phyloP scores from a whole-genome alignment of 2,113 vertebrate species.

The Crotalus tigris region DNA sequence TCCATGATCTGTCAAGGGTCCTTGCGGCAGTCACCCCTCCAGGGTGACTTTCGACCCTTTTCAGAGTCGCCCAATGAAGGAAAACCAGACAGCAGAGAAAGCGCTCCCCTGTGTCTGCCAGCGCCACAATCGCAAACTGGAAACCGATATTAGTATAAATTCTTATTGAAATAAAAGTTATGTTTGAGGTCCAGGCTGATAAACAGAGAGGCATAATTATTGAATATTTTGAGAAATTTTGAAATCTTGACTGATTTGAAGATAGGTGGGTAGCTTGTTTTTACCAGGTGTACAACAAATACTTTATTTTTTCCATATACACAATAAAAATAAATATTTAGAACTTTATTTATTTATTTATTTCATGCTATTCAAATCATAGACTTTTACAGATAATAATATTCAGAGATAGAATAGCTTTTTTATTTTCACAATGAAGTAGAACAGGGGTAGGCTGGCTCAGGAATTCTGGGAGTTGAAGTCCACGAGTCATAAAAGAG shows the following conservation, averaged over 20 bases:
- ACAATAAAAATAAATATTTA: background rate
- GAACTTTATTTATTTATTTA: background rate
- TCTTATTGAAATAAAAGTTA: fast-evolving
- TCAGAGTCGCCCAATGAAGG: too few relatives aligned
- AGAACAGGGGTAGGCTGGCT: background rate
- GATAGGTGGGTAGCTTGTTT: background rate
- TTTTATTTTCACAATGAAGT: background rate
- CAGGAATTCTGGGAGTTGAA: too few relatives aligned
- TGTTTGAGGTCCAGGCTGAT: slow-evolving; percentile 12
- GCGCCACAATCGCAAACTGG: too few relatives aligned
- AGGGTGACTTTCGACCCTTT: too few relatives aligned
- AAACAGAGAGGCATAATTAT: background rate
- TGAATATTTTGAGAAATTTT: background rate
- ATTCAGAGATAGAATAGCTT: background rate
- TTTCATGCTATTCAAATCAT: background rate
- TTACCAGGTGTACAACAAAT: background rate
- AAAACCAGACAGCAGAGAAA: too few relatives aligned
- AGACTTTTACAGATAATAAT: background rate
- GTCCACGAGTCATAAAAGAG: too few relatives aligned
- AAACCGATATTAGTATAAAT: background rate
- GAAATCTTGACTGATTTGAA: background rate
- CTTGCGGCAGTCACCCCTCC: too few relatives aligned
- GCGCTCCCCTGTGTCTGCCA: too few relatives aligned
- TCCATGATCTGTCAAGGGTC: too few relatives aligned
- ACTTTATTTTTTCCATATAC: slow-evolving; percentile 12